Conservation (phyloP, 2,113 vertebrate genomes). For the Neotoma lepida region DNA sequence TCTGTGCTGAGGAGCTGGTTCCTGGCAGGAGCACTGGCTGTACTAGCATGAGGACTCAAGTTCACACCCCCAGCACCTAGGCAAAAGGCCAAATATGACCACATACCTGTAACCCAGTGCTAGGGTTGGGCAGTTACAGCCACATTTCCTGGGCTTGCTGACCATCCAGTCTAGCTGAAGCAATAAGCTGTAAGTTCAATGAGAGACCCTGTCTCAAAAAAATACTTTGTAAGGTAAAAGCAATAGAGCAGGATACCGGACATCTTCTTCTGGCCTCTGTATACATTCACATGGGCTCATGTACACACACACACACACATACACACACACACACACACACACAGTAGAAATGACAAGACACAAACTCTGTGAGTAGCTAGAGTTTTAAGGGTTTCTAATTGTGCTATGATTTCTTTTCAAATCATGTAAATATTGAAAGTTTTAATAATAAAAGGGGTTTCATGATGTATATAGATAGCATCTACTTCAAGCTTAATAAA, state of each 20-base stretch:
- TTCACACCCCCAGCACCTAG: neutral
- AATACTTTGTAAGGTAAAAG: neutral
- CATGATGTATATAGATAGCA: neutral
- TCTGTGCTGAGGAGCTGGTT: neutral
- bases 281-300: neutral
- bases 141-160: neutral
- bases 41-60: too few species aligned
- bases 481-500: neutral
- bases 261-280: neutral
- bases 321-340: neutral
- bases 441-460: neutral
- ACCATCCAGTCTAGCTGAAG: neutral
- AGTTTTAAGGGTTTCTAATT: neutral
- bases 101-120: neutral
- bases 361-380: neutral
- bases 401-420: constrained; percentile 4
- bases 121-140: neutral
- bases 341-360: neutral
- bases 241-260: neutral
- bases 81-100: neutral
- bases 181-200: neutral
- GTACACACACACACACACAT: neutral
- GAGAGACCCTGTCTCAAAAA: neutral
- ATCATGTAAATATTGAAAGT: neutral
- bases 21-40: neutral